Evolutionary conservation across 1,140 invertebrate genomes (phyloP).

Genomic region (Spodoptera frugiperda): DNA sequence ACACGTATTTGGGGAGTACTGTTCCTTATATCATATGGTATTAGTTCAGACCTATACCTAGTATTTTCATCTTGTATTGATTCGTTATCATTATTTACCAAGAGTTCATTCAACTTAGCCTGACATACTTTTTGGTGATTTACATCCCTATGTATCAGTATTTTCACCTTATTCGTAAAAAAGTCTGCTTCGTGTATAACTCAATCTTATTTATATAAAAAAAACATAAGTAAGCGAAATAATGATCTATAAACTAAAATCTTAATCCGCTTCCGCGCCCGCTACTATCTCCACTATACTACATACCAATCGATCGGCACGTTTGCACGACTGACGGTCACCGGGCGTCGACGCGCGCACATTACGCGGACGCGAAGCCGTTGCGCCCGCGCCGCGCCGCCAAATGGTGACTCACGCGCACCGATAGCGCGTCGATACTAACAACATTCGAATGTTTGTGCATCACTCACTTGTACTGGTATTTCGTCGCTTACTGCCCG

Average conservation of each 20-base stretch:
- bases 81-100: no score
- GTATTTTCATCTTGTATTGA: no score
- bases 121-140: no score
- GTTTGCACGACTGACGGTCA: slow-evolving; percentile 31
- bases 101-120: no score
- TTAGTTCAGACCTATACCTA: no score
- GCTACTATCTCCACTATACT: background rate
- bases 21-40: no score
- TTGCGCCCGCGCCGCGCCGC: slow-evolving; percentile 22
- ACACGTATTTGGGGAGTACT: no score
- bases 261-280: background rate
- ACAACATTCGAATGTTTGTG: slow-evolving; percentile 37
- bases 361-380: slow-evolving; percentile 36
- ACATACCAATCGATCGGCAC: slow-evolving; percentile 19
- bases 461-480: slow-evolving; percentile 18
- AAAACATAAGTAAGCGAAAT: no score
- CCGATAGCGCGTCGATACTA: slow-evolving; percentile 5
- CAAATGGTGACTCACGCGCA: slow-evolving; percentile 25
- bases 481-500: background rate
- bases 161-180: no score
- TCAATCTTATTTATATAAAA: no score
- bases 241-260: background rate
- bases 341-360: slow-evolving; percentile 39
- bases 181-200: no score
- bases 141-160: no score